These are phyloP conservation scores for Napeogenes inachia DNA, from an alignment of 2,888 invertebrate genomes.

Conservation along the genomic window DNA sequence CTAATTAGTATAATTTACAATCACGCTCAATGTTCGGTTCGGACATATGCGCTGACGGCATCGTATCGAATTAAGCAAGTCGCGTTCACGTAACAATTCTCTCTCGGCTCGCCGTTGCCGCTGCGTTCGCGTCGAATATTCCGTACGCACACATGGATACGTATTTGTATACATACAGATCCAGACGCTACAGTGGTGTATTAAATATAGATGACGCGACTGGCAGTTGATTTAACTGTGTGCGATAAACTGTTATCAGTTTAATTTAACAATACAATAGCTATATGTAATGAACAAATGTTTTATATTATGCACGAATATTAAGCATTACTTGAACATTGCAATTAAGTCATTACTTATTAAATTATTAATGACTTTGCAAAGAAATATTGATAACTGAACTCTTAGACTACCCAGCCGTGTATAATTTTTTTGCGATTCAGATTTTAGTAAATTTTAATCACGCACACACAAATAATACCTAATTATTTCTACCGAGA, in stretches of 20 bases:
- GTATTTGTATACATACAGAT: constrained; percentile 45
- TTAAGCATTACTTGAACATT: not conserved
- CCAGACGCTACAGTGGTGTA: constrained; percentile 29
- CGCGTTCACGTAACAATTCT: constrained; percentile 72
- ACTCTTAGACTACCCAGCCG: too few relatives aligned
- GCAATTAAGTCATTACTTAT: too few relatives aligned
- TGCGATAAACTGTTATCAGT: constrained; percentile 40
- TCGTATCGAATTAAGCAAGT: constrained; percentile 66
- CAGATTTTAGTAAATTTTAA: too few relatives aligned
- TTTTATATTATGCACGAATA: not conserved
- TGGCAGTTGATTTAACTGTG: constrained; percentile 31
- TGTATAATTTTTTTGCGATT: too few relatives aligned
- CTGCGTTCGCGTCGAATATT: constrained; percentile 65
- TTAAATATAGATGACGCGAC: constrained; percentile 49
- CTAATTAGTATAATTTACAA: constrained; percentile 75
- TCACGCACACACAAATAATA: too few relatives aligned
- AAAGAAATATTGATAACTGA: too few relatives aligned
- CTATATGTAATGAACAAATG: not conserved
- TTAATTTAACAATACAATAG: not conserved
- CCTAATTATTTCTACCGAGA: too few relatives aligned
- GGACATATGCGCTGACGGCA: constrained; percentile 67
- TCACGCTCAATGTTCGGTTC: constrained; percentile 63
- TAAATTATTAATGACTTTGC: too few relatives aligned
- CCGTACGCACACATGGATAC: constrained; percentile 44
- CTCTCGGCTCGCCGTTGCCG: constrained; percentile 58